Base-by-base conservation (phyloP, 1,140 invertebrate genomes). In the Drosophila leontia region DNA sequence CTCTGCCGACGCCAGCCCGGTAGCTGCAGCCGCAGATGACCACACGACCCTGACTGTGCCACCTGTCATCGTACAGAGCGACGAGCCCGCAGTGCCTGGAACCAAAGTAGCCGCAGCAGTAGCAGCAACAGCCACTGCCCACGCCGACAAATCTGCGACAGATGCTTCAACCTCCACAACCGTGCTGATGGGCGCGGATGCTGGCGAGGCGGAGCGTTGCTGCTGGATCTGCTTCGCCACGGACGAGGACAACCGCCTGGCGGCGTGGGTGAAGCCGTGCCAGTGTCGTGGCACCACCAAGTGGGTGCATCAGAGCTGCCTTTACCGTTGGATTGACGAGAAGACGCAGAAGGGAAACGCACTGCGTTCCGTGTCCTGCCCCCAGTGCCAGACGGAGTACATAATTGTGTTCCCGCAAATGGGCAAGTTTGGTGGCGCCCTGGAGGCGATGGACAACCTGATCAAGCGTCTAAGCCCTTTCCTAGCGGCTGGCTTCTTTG, bases 161-260 rank as follows among this genome's bases (percentile, higher is more conserved):
- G 62, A 70, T 42, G 48, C 58, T 8, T 59, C 75, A 6, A 60
- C 70, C 23, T 80, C 78, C 11, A 75, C 78, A 32, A 60, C 77
- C 3, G 50, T 75, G 17, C 59, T 67, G 7, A 72, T 80, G n/a
- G 71, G 42, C 6, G 58, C 7, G 8, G 55, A 62, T 9, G 9
- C 41, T 3, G 55, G 32, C 12, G 86, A 91, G 39, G 11, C 71
- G 8, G 91, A 91, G 17, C 92, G 95, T 62, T 95, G 96, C 78
- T 99, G 98, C 93, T 99, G 98, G 98, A 98, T 99, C 34, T 99
- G 98, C 93, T 99, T 99, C 94, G 98, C 97, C 23, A 98, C 97
- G 4, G 98, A 99, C 78, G 97, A 98, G 76, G 98, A 99, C 93
- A 98, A 99, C 91, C 94, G 94, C 12, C 94, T 96, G 32, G 97